Conservation (phyloP, 2,113 vertebrate genomes). For the Protobothrops mucrosquamatus region DNA sequence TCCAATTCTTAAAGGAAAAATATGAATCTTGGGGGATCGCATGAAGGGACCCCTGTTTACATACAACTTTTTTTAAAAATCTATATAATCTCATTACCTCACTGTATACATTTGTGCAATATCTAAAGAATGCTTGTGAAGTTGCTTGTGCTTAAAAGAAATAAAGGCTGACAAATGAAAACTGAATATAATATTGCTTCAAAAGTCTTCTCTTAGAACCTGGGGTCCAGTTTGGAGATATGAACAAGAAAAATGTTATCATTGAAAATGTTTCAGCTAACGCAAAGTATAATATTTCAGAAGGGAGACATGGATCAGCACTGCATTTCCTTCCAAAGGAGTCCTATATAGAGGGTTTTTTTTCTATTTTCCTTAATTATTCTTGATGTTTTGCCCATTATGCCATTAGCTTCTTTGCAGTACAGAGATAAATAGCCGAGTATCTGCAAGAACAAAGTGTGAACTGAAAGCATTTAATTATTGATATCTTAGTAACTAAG, state of each 20-base stretch:
- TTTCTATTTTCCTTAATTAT: conserved; percentile 71
- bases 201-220: conserved; percentile 44
- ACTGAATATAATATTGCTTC: conserved; percentile 38
- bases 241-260: conserved; percentile 46
- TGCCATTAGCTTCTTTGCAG: conserved; percentile 71
- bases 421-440: conserved; percentile 74
- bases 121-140: neutral
- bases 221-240: conserved; percentile 43
- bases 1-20: neutral
- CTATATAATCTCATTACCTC: neutral
- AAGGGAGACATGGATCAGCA: conserved; percentile 28
- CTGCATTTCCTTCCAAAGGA: conserved; percentile 50
- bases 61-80: neutral
- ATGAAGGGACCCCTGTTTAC: neutral
- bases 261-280: conserved; percentile 37
- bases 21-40: neutral
- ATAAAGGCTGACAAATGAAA: conserved; percentile 31
- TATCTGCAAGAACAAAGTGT: conserved; percentile 71
- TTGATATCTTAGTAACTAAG: conserved; percentile 75
- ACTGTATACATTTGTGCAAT: no score
- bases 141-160: conserved; percentile 37
- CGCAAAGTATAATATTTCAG: conserved; percentile 38
- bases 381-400: conserved; percentile 76
- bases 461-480: conserved; percentile 74
- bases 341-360: conserved; percentile 55